Base-by-base conservation (phyloP, 2,113 vertebrate species). In the Pseudorectes ferrugineus region DNA sequence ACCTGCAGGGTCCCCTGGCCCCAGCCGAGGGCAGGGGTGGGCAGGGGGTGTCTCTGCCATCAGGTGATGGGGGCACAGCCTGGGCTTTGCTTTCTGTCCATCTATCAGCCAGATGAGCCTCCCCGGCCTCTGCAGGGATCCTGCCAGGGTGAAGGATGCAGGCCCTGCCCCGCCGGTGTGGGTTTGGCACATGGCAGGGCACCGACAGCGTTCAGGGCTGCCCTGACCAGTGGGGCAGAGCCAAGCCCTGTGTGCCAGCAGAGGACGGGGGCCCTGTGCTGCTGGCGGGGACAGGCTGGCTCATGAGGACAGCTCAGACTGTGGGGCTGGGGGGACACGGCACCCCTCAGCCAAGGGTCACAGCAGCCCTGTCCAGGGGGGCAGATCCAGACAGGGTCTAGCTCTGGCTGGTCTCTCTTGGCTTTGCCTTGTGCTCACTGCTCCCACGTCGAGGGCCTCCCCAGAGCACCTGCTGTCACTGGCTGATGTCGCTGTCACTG, bases 391-490 rank as follows among this genome's bases (percentile, higher is more conserved):
- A 7, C 40, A 43, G 35, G n/a, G 16, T 6, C 57, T 24, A 49
- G 38, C 42, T 35, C 23, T 14, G 33, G 33, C 59, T 74, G 76
- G 14, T 63, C 57, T 40, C 57, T 54, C 36, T 18, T 42, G 67
- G 11, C 38, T 85, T 46, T 61, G 48, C 33, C 70, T 52, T 35
- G 15, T 73, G 73, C 57, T 85, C 65, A 4, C 35, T 38, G 31
- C 35, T 38, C 3, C 9, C 2, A 0, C 3, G 24, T 4, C 0
- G 0, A 61, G 45, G 58, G 28, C 20, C 19, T 42, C 38, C n/a
- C 31, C 38, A 74, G 93, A 35, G 57, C 52, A 49, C 7, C 74
- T 21, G 4, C 14, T 68, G 66, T 22, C 74, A 21, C 45, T 36
- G 55, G 59, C 76, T 54, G 48, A 31, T 79, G 89, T 55, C 59